Conservation (phyloP, 1,140 invertebrate genomes). For the Drosophila saltans region DNA sequence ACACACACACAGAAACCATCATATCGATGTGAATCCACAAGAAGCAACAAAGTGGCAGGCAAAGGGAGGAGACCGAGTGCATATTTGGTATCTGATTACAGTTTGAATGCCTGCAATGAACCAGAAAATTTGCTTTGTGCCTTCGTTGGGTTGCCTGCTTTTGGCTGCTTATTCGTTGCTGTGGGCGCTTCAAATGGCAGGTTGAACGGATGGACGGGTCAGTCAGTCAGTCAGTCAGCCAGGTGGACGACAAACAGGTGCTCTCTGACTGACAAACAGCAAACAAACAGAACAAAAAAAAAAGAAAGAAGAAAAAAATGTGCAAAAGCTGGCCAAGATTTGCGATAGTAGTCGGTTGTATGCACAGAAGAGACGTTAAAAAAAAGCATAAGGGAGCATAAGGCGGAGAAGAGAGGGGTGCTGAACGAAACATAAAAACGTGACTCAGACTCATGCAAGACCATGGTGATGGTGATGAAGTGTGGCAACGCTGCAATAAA, state of each 20-base stretch:
- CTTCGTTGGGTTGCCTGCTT: constrained; percentile 28
- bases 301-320: constrained; percentile 11
- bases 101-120: constrained; percentile 77
- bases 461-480: constrained; percentile 45
- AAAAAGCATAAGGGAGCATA: not conserved
- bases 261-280: constrained; percentile 24
- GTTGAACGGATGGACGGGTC: constrained; percentile 7
- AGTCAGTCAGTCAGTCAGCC: not conserved
- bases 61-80: constrained; percentile 6
- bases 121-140: constrained; percentile 70
- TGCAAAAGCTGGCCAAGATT: constrained; percentile 13
- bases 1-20: not conserved
- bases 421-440: constrained; percentile 38
- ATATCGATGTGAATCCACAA: constrained; percentile 5
- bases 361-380: not conserved
- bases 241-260: constrained; percentile 35
- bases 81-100: constrained; percentile 71
- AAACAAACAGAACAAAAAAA: constrained; percentile 1
- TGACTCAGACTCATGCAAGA: constrained; percentile 46
- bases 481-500: constrained; percentile 58
- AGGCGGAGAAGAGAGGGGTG: not conserved
- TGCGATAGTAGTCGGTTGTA: constrained; percentile 30
- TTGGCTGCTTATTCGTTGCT: constrained; percentile 22
- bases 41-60: constrained; percentile 8
- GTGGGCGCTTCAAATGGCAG: constrained; percentile 35